Conservation (phyloP, 2,797 vertebrate species). For the Heliangelus exortis region DNA sequence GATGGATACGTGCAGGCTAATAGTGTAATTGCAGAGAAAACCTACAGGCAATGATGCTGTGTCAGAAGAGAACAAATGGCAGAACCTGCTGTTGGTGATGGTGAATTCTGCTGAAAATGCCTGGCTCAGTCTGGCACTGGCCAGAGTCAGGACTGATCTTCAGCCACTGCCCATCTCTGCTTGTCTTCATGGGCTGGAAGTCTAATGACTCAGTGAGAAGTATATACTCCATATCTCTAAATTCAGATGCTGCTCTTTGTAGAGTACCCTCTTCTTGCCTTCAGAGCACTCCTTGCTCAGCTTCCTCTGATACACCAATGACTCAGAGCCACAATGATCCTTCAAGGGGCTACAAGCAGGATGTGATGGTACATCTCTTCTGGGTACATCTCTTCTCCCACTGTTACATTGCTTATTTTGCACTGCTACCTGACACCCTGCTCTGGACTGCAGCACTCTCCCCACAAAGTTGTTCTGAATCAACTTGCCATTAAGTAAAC, state of each 20-base stretch:
- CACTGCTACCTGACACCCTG: background rate
- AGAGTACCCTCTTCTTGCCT: background rate
- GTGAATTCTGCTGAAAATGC: background rate
- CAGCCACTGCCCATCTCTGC: background rate
- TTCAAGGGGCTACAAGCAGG: background rate
- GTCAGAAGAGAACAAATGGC: background rate
- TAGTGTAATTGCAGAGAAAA: background rate
- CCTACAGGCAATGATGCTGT: background rate
- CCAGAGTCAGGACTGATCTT: background rate
- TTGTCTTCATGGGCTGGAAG: background rate
- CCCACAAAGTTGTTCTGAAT: background rate
- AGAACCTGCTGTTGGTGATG: accelerated
- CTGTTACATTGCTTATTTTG: accelerated
- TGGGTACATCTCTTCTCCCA: background rate
- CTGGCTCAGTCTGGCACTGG: background rate
- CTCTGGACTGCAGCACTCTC: background rate
- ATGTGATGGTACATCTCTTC: background rate
- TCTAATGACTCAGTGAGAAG: background rate
- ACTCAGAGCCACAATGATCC: background rate
- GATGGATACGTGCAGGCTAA: background rate
- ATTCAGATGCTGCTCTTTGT: background rate
- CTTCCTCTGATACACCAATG: accelerated
- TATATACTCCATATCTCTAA: background rate
- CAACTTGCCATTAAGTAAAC: background rate
- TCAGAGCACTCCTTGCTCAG: background rate